Base-by-base conservation (phyloP, 2,113 vertebrate genomes). In the Gyps fulvus region DNA sequence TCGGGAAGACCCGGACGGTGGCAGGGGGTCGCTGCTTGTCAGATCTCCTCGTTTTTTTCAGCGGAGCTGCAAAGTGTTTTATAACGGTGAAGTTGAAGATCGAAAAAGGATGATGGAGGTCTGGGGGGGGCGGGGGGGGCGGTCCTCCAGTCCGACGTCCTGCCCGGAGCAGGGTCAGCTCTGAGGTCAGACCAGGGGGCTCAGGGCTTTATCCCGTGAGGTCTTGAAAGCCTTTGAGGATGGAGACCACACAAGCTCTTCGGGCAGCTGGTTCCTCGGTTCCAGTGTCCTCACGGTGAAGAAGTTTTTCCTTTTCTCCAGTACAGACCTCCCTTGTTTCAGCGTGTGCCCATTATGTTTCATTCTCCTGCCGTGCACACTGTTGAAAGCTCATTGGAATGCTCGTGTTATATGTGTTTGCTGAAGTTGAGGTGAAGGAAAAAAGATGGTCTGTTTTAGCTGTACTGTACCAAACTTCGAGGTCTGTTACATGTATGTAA, bases 281-380 rank as follows among this genome's bases (percentile, higher is more conserved):
- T 52, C 18, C 10, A 2, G n/a, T 27, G 18, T 15, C 21, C 32
- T 66, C 10, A 2, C 0, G 1, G 10, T 7, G 71, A 80, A 59
- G 40, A 23, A 38, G 26, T 20, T 87, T 70, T 27, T 65, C 29
- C 2, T 32, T 36, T 14, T 19, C 13, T 8, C 21, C 29, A 3
- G n/a, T 9, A 2, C 43, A 47, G 38, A 29, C 22, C 25, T 65
- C 25, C 40, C 16, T 2, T 13, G 27, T 58, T 50, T 62, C 45
- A 16, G 2, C 8, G 1, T 32, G 31, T 80, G 23, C 27, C 22
- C 7, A 0, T 8, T 57, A 1, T 6, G 7, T n/a, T 58, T 54
- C 27, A 10, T 54, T 17, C 5, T 43, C 29, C 43, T 3, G 3
- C 19, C 2, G 0, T 1, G 1, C n/a, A 2, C 3, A 0, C 58